Evolutionary conservation across 2,888 invertebrate species (phyloP).

Genomic region (Sarcophaga variegata): DNA sequence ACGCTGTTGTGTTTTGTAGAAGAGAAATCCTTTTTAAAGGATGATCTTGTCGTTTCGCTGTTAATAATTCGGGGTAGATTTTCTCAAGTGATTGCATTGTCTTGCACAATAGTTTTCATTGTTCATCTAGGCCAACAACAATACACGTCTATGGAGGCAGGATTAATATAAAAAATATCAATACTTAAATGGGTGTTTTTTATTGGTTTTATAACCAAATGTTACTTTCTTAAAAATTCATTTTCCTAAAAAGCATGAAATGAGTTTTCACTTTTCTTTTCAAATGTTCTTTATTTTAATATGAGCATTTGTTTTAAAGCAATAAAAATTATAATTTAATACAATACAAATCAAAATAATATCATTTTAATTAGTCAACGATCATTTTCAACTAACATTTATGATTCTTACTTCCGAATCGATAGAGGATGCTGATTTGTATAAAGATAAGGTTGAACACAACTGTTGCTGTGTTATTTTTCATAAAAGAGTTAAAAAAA

Average conservation of each 20-base stretch:
- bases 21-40: conserved; percentile 32
- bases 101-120: conserved; percentile 58
- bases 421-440: conserved; percentile 6
- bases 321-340: conserved; percentile 49
- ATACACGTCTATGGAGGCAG: not conserved
- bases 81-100: conserved; percentile 68
- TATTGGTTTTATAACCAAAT: conserved; percentile 66
- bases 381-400: conserved; percentile 61
- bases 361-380: conserved; percentile 64
- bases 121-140: conserved; percentile 40
- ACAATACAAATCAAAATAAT: conserved; percentile 61
- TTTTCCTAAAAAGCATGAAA: conserved; percentile 62
- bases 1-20: not conserved
- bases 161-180: conserved; percentile 4
- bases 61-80: conserved; percentile 36
- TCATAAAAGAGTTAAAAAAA: too few species aligned
- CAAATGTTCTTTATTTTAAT: not conserved
- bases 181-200: conserved; percentile 66
- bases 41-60: conserved; percentile 38
- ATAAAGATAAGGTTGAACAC: not conserved
- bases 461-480: not conserved
- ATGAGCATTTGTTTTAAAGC: not conserved
- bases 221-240: conserved; percentile 49
- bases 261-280: conserved; percentile 65
- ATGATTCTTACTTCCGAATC: conserved; percentile 62